Evolutionary conservation across 1,140 invertebrate genomes (phyloP), one percentile per base, ranked within the genome.

Genomic region (Cotesia vestalis): DNA sequence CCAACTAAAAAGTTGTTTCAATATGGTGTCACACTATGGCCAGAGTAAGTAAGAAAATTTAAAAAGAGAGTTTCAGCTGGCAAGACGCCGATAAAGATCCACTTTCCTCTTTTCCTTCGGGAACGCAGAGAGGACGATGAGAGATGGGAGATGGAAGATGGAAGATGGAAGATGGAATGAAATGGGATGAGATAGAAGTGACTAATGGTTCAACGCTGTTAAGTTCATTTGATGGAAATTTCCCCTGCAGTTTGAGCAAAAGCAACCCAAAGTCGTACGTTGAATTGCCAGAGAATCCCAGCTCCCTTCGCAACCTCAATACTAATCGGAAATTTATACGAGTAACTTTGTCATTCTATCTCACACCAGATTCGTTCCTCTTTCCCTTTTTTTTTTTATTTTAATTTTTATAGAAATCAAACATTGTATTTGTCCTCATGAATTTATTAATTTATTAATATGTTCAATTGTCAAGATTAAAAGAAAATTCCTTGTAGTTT

Each of bases 261-360:
- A 27, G 27, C 27, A 27, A 27, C 27, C 34, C 14, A 17, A 20
- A 51, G 51, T 61, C 51, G 66, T 68, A 53, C 72, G 14, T 40
- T 59, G 62, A 66, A 36, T 61, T 60, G 51, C 57, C 63, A 55
- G 35, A 52, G 66, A 67, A 67, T 67, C 66, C 66, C 52, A 46
- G 36, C 60, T 3, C 12, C 17, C 27, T 67, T 67, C 51, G 9
- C 38, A 67, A 53, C 51, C 61, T 61, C 51, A 53, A 36, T 38
- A 59, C 40, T 75, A 67, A 76, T 76, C 71, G 55, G 51, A 75
- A 76, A 75, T 73, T 76, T 75, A 76, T 73, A 71, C 75, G 46
- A 8, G 6, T 59, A 59, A 9, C 66, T 51, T 51, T 20, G 14
- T 27, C 40, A 11, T 51, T 46, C 17, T 51, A 27, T 40, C 20